Evolutionary conservation across 2,797 vertebrate species (phyloP).

Genomic region (Pangasius larnaudii): DNA sequence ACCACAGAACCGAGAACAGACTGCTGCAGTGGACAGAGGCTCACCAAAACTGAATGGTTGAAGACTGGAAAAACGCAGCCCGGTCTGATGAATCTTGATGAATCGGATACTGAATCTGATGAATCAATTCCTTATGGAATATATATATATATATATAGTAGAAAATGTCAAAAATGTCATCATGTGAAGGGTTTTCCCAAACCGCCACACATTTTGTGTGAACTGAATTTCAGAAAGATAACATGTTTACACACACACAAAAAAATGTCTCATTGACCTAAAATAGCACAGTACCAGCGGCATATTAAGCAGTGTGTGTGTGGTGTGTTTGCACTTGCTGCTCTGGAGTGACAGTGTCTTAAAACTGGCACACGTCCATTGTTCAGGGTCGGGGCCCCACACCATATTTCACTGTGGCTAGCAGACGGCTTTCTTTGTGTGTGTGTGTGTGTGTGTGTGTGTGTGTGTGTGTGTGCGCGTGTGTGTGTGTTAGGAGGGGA

Average conservation of each 20-base stretch:
- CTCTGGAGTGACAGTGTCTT: slow-evolving; percentile 57
- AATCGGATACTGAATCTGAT: too few species aligned
- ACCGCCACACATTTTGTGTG: neutral
- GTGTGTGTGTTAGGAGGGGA: slow-evolving; percentile 30
- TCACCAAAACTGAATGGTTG: too few species aligned
- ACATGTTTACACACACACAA: neutral
- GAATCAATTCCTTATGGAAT: too few species aligned
- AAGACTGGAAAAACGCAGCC: too few species aligned
- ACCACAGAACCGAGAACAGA: too few species aligned
- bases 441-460: slow-evolving; percentile 15
- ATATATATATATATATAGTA: too few species aligned
- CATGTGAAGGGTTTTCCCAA: neutral
- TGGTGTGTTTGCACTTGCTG: slow-evolving; percentile 38
- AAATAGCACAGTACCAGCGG: neutral
- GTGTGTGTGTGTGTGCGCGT: slow-evolving; percentile 15
- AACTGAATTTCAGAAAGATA: neutral
- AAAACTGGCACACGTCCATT: slow-evolving; percentile 64
- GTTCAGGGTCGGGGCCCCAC: slow-evolving; percentile 63
- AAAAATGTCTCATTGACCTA: neutral
- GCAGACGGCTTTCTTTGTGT: slow-evolving; percentile 61
- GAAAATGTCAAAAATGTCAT: neutral
- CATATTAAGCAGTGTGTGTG: neutral
- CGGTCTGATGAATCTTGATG: too few species aligned
- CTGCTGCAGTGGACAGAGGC: too few species aligned
- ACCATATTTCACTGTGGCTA: slow-evolving; percentile 62